Evolutionary conservation across 2,113 vertebrate species (phyloP).

Genomic region (Ictidomys tridecemlineatus): DNA sequence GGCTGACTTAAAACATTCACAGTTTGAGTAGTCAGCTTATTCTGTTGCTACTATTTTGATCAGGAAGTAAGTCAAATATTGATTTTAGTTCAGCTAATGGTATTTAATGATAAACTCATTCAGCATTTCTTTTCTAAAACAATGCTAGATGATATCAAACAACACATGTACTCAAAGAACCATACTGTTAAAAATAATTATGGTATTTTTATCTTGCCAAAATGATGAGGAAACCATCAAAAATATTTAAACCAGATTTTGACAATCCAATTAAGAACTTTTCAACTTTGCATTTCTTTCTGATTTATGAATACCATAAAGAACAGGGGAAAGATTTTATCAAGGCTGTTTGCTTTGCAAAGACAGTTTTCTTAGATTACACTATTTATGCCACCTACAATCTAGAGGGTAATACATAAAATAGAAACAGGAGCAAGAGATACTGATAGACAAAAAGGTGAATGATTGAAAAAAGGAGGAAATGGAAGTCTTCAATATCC

Average conservation of each 20-base stretch:
- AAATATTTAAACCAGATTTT: background rate
- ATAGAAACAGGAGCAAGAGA: background rate
- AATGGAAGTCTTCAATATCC: background rate
- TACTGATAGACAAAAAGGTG: background rate
- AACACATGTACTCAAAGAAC: background rate
- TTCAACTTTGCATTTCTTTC: background rate
- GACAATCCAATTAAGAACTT: background rate
- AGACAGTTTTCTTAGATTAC: background rate
- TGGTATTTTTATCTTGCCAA: background rate
- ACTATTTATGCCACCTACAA: background rate
- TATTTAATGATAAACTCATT: background rate
- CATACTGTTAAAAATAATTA: background rate
- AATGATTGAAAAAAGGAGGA: background rate
- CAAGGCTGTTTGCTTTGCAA: background rate
- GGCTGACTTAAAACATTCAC: background rate
- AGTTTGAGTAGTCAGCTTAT: background rate
- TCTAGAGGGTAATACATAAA: constrained; percentile 19
- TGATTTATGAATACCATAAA: background rate
- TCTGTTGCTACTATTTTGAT: background rate
- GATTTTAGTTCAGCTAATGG: background rate
- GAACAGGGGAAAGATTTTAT: background rate
- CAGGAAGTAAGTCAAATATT: background rate
- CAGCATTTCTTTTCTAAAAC: background rate
- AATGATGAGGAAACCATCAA: background rate
- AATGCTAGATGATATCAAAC: background rate